A percentile compares a stretch with the other conserved stretches of the same genome.
These are phyloP conservation scores for Camarhynchus parvulus DNA, from an alignment of 2,113 vertebrate species.

Conservation along the genomic window DNA sequence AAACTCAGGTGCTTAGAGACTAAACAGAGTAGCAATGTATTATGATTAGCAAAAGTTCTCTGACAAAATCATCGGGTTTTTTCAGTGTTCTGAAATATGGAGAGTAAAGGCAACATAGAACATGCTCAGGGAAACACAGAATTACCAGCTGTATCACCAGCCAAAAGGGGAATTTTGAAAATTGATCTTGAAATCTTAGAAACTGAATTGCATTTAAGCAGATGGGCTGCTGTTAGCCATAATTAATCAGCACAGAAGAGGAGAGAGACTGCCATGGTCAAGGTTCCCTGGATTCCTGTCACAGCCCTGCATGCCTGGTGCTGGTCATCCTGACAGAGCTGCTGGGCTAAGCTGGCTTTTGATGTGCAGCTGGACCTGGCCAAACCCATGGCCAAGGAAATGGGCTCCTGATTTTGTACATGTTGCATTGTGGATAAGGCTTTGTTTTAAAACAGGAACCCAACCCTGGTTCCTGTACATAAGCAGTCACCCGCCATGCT, in stretches of 20 bases:
- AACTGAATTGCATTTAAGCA: not conserved
- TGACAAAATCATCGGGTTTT: not conserved
- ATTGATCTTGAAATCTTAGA: not conserved
- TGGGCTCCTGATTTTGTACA: not conserved
- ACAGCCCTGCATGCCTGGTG: accelerated
- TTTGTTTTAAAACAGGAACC: not conserved
- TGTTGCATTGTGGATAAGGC: not conserved
- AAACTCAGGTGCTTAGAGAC: not conserved
- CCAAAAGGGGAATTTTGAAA: not conserved
- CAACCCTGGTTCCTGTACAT: not conserved
- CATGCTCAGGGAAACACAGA: not conserved
- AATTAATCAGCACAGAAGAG: not conserved
- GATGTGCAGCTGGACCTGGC: not conserved
- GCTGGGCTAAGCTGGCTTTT: not conserved
- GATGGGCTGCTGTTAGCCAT: not conserved
- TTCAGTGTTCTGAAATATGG: not conserved
- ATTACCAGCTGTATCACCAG: not conserved
- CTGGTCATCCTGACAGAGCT: not conserved
- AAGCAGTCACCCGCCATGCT: not conserved
- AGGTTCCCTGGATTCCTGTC: not conserved
- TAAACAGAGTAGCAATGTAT: not conserved
- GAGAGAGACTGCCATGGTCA: not conserved
- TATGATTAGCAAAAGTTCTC: not conserved
- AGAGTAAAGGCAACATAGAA: not conserved
- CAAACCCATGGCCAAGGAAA: not conserved